Conservation (phyloP, 2,797 vertebrate genomes). For the Sebastes minor region DNA sequence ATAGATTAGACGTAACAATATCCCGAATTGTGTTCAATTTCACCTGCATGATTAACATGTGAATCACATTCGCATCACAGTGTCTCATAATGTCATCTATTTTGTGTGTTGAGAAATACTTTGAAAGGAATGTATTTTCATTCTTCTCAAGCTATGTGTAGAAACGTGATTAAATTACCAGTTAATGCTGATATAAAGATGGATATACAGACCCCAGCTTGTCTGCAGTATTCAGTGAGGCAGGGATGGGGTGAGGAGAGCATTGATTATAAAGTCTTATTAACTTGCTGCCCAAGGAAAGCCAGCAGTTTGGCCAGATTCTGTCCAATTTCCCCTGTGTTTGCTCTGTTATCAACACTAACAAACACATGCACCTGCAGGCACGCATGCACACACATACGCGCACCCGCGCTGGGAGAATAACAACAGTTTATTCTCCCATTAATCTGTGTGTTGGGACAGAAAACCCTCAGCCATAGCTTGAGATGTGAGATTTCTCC, state of each 20-base stretch:
- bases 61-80: background rate
- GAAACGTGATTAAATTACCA: constrained; percentile 10
- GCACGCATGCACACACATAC: background rate
- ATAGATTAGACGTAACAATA: background rate
- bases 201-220: background rate
- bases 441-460: constrained; percentile 17
- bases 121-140: background rate
- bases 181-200: background rate
- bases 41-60: background rate
- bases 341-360: constrained; percentile 9
- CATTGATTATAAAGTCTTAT: constrained; percentile 54
- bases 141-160: background rate
- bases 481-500: background rate
- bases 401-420: background rate
- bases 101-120: background rate
- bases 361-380: background rate
- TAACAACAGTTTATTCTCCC: background rate
- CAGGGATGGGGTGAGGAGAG: background rate
- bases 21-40: background rate
- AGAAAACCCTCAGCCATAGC: background rate
- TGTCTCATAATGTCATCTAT: background rate
- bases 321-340: constrained; percentile 2
- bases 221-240: constrained; percentile 5
- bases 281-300: constrained; percentile 31
- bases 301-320: constrained; percentile 16